Base-by-base conservation (phyloP, 2,113 vertebrate genomes). In the Semicossyphus pulcher region DNA sequence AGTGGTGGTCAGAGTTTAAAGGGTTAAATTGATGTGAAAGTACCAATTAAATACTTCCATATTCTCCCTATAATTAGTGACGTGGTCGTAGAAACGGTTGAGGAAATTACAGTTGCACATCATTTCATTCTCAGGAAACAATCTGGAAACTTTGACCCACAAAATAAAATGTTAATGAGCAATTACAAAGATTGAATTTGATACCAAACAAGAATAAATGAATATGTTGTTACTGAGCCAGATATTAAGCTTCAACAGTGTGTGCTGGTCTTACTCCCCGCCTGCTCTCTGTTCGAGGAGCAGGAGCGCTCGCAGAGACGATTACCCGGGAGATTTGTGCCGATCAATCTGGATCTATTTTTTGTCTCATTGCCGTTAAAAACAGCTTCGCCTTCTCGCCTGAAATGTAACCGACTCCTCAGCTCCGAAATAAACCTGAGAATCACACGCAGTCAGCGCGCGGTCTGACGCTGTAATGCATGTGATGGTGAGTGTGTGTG, bases 371-470 rank as follows among this genome's bases (percentile, higher is more conserved):
- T 47, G 0, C n/a, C 0, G 44, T 51, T 67, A 56, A 69, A 74
- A 68, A 64, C 72, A 28, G 31, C 62, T 32, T 60, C 41, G 1
- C 14, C 15, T 74, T 84, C 70, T 85, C 81, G 70, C 73, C 56
- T 72, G 68, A 41, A 20, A 49, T 4, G 14, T 34, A 11, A 4
- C 52, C 15, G 49, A 66, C 58, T 7, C 53, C 44, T 75, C 58
- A 39, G 80, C 76, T 81, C 78, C 48, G 63, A 54, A 83, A 85
- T 86, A 85, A 64, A 89, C 23, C 51, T 0, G 72, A 76, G 81
- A 87, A 49, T 67, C 70, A 53, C 58, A 7, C 60, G 20, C n/a
- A 2, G 32, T 41, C n/a, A n/a, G 0, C 5, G 14, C 7, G n/a
- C 9, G 0, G 47, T 58, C 66, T 81, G 41, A 49, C 59, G 4